Base-by-base conservation (phyloP, 2,888 invertebrate species). In the Gisinianus flammeolus region DNA sequence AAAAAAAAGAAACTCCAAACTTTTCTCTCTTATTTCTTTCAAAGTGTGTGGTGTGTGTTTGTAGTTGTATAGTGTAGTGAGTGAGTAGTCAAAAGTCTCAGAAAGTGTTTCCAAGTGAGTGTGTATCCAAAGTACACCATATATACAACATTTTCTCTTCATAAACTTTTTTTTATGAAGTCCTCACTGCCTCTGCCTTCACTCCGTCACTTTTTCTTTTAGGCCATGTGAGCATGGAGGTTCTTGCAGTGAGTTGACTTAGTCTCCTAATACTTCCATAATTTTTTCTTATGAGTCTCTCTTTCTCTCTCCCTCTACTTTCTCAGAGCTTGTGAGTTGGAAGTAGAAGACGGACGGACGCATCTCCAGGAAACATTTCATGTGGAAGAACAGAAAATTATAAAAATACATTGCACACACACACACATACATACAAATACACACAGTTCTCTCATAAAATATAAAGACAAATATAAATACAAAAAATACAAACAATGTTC, bases 161-260 rank as follows among this genome's bases (percentile, higher is more conserved):
- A 62, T 62, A 62, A 62, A 62, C 24, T 62, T 62, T 62, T n/a
- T 35, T 44, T 62, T 62, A 62, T 62, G 26, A 12, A 62, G 62
- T 62, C 62, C 28, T 62, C 62, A 26, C 54, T 54, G 54, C 54
- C 44, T 16, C 44, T 44, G 8, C 16, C 44, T 44, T 44, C 44
- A 10, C 44, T 44, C 44, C 44, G 6, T 16, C 44, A 10, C 6
- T 6, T 44, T 44, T 44, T 10, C 44, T 44, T 44, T 6, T 44
- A 6, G 6, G 6, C 44, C 44, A 6, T 54, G n/a, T n/a, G n/a
- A n/a, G n/a, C n/a, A n/a, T n/a, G n/a, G n/a, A n/a, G n/a, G n/a
- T 54, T 12, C 19, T 54, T 54, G 19, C 54, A 54, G 54, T 54
- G 44, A 44, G 8, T 44, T 44, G 44, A 16, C 62, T 26, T 62